phyloP scores from a whole-genome alignment of 2,797 vertebrate species.

The Natrix natrix region DNA sequence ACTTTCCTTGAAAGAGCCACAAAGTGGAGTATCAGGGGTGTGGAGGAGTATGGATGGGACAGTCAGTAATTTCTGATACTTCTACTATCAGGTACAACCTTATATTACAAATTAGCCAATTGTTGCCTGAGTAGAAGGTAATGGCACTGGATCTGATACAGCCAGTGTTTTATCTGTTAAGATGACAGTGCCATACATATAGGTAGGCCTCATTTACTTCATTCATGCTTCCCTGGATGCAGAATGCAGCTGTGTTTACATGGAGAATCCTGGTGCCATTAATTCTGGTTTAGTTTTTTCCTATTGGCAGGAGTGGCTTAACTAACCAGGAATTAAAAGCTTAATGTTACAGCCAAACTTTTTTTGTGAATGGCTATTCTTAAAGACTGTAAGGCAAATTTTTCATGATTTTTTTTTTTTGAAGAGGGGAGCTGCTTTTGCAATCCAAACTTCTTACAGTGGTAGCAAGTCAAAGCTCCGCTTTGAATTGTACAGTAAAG shows the following conservation, averaged over 20 bases:
- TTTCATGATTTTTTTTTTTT: not conserved
- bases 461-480: not conserved
- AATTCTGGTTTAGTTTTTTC: not conserved
- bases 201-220: not conserved
- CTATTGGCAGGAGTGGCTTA: not conserved
- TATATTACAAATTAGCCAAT: not conserved
- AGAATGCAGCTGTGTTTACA: not conserved
- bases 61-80: not conserved
- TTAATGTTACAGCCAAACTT: not conserved
- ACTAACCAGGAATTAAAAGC: not conserved
- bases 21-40: not conserved
- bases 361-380: not conserved
- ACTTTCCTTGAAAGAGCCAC: not conserved
- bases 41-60: not conserved
- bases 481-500: not conserved
- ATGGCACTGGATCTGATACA: not conserved
- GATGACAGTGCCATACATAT: no score
- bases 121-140: not conserved
- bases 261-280: not conserved
- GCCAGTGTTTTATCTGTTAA: not conserved
- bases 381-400: not conserved
- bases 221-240: not conserved
- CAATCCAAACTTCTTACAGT: not conserved
- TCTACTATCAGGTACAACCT: not conserved
- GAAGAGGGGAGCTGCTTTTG: not conserved